Percentiles rank a stretch among this genome's conserved stretches.
phyloP scores from a whole-genome alignment of 2,797 vertebrate species.

The Mormyrus hasselquistii region DNA sequence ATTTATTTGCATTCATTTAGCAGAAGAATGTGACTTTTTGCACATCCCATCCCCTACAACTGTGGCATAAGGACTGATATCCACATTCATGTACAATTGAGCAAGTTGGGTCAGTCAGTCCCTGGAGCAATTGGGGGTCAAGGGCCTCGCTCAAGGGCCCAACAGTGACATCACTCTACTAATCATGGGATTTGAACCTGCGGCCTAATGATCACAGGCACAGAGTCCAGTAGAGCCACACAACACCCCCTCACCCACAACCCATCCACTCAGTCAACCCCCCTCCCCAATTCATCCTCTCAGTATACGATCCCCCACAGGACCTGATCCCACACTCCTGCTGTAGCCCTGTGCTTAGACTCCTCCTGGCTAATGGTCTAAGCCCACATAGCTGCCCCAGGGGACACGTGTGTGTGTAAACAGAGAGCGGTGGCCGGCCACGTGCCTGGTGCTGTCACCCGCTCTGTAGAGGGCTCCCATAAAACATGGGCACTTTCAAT shows the following conservation, averaged over 20 bases:
- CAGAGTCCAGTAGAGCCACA: neutral
- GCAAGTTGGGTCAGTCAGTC: neutral
- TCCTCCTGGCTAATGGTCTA: neutral
- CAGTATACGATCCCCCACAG: neutral
- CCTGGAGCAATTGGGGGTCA: neutral
- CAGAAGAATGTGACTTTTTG: neutral
- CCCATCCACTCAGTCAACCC: neutral
- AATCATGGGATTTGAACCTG: neutral
- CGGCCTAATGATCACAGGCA: too few species aligned
- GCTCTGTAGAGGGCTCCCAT: neutral
- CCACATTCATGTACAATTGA: too few species aligned
- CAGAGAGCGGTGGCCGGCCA: neutral
- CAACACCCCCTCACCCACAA: neutral
- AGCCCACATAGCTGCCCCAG: neutral
- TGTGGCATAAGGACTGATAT: neutral
- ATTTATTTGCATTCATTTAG: neutral
- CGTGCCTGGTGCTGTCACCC: neutral
- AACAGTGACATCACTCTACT: neutral
- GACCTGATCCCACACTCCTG: neutral
- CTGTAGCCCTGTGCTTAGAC: neutral
- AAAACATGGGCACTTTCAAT: constrained; percentile 4
- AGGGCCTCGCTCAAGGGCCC: neutral
- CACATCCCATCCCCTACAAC: neutral
- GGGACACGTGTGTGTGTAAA: neutral
- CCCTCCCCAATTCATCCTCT: neutral